phyloP scores from a whole-genome alignment of 2,113 vertebrate genomes.

The Lepidothrix coronata region DNA sequence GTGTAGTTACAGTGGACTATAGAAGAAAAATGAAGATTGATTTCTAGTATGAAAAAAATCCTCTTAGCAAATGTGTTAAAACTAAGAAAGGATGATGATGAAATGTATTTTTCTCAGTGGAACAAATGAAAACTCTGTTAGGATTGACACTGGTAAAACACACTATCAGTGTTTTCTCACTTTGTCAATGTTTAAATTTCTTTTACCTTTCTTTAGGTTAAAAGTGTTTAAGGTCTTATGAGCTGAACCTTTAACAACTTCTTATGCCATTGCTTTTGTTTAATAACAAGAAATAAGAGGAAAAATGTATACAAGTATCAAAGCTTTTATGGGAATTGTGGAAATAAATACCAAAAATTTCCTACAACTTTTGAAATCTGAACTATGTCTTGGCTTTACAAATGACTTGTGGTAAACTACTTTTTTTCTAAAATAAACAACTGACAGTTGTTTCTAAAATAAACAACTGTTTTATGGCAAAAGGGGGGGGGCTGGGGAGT shows the following conservation, averaged over 20 bases:
- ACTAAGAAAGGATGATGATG: not conserved
- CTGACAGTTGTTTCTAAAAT: not conserved
- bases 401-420: not conserved
- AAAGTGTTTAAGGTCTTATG: not conserved
- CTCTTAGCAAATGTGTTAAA: not conserved
- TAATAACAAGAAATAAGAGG: not conserved
- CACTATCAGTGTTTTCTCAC: not conserved
- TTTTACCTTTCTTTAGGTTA: not conserved
- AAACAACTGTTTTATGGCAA: not conserved
- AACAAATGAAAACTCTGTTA: not conserved
- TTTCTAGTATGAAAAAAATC: not conserved
- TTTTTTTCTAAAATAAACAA: not conserved
- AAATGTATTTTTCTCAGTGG: not conserved
- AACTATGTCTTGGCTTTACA: not conserved
- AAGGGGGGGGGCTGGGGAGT: not conserved
- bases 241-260: not conserved
- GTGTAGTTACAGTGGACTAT: not conserved
- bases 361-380: not conserved
- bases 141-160: not conserved
- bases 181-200: not conserved
- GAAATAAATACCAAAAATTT: not conserved
- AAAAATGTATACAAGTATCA: not conserved
- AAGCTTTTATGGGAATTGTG: not conserved
- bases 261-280: not conserved
- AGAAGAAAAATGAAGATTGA: not conserved